Evolutionary conservation across 2,113 vertebrate species (phyloP).

Genomic region (Pontoporia blainvillei): DNA sequence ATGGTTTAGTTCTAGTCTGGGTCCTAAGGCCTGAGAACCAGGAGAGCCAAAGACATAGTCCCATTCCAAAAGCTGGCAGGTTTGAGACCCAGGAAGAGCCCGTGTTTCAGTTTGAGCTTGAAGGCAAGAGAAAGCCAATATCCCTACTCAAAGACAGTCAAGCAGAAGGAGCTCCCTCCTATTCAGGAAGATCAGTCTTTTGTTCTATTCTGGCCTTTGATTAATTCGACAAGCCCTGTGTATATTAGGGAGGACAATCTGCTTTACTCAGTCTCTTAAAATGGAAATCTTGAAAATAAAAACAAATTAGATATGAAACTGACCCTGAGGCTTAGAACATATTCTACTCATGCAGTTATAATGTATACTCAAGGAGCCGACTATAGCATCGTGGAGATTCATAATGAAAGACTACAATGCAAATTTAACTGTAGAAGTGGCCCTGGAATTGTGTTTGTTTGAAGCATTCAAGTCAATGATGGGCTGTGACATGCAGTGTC

Average conservation of each 20-base stretch:
- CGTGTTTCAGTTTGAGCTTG: not conserved
- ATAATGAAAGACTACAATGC: slow-evolving; percentile 92
- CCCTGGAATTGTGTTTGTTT: slow-evolving; percentile 92
- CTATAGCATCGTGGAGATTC: slow-evolving; percentile 95
- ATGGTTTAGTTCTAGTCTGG: not conserved
- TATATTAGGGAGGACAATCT: not conserved
- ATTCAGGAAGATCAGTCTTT: not conserved
- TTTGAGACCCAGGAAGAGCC: not conserved
- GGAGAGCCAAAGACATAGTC: not conserved
- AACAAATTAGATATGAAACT: slow-evolving; percentile 96
- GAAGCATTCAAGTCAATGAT: slow-evolving; percentile 92
- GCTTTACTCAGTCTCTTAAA: not conserved
- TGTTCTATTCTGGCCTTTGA: not conserved
- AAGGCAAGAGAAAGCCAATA: not conserved
- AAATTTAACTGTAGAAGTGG: slow-evolving; percentile 96
- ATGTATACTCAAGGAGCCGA: slow-evolving; percentile 95
- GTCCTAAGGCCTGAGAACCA: not conserved
- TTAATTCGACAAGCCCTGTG: not conserved
- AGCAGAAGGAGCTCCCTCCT: not conserved
- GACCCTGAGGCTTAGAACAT: slow-evolving; percentile 89
- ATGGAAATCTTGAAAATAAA: slow-evolving; percentile 83
- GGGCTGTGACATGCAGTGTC: slow-evolving; percentile 93
- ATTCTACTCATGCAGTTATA: slow-evolving; percentile 89
- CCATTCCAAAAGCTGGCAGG: not conserved
- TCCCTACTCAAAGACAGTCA: not conserved